Evolutionary conservation across 2,797 vertebrate species (phyloP), one percentile per base, ranked within the genome.

Genomic region (Karalla daura): DNA sequence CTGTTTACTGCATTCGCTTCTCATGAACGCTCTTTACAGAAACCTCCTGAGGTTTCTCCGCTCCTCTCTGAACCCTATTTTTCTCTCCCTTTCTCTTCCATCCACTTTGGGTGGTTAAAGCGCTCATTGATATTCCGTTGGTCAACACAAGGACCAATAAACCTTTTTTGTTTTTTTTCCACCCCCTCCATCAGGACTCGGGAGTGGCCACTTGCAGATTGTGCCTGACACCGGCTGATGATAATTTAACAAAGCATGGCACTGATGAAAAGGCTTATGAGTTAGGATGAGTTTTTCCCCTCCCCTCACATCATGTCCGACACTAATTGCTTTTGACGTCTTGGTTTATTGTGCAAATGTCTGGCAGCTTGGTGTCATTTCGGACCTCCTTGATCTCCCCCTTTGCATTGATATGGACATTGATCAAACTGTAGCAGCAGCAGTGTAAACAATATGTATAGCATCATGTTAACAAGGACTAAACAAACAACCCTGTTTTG

Each of bases 41-140:
- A 87, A 55, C 53, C 81, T 79, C 76, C 63, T 12, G 74, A 68
- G 81, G 40, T 75, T 83, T 55, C 70, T 70, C 66, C 80, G 58
- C 76, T 79, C 66, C 47, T 81, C 78, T 81, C 63, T 54, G 63
- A 44, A 44, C 62, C 52, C 37, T 33, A 67, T 84, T 83, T n/a
- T 75, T 70, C 78, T 80, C 62, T 70, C 71, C 49, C 64, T 55
- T 77, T 83, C 70, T 54, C 77, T 81, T 81, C 74, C 67, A 79
- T 84, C 73, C 70, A 84, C 85, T 86, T 77, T 75, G 49, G 55
- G 33, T 81, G 72, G 78, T 87, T 84, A 82, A n/a, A 74, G 64
- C 25, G 33, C 82, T 88, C 86, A 91, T 90, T 91, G 87, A 87
- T 91, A 92, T 93, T 90, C 85, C 37, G 59, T 71, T 81, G 86